Base-by-base conservation (phyloP, 53 echinoderm and acorn worm genomes). In the Antedon mediterranea region DNA sequence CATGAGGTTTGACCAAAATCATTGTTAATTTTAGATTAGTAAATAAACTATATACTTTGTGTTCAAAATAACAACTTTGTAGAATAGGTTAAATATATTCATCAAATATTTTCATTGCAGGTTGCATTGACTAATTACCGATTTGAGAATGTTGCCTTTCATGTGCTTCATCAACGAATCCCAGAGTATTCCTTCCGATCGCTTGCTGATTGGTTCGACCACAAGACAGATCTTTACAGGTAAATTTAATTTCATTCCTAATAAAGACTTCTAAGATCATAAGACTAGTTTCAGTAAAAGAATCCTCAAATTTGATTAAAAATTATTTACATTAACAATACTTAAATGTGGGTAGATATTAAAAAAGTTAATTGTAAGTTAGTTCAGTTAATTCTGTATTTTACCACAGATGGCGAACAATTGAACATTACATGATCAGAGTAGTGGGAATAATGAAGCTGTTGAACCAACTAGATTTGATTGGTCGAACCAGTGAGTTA, bases 61-160 rank as follows among this genome's bases (percentile, higher is more conserved):
- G n/a, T n/a, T n/a, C n/a, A n/a, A n/a, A n/a, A n/a, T n/a, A n/a
- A n/a, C n/a, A n/a, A n/a, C n/a, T n/a, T n/a, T n/a, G n/a, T n/a
- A n/a, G n/a, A n/a, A n/a, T n/a, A n/a, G n/a, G n/a, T n/a, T n/a
- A n/a, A n/a, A n/a, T n/a, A n/a, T n/a, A n/a, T n/a, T n/a, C n/a
- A n/a, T n/a, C n/a, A n/a, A n/a, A n/a, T n/a, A n/a, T n/a, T n/a
- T 73, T 43, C 71, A 42, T 43, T 31, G 3, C 82, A 94, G 98
- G 88, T 98, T 30, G 86, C 90, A 5, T 79, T 98, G 23, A 93
- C 90, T 43, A 83, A 90, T 85, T 98, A 98, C 82, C 88, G 90
- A 15, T 98, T 90, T 98, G 97, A 93, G 83, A 98, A 98, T 81
- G 90, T 98, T 3, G 91, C 85, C 0, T 98, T 93, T 78, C 98